Evolutionary conservation across 1,140 invertebrate species (phyloP), one percentile per base, ranked within the genome.

Genomic region (Orussus abietinus): DNA sequence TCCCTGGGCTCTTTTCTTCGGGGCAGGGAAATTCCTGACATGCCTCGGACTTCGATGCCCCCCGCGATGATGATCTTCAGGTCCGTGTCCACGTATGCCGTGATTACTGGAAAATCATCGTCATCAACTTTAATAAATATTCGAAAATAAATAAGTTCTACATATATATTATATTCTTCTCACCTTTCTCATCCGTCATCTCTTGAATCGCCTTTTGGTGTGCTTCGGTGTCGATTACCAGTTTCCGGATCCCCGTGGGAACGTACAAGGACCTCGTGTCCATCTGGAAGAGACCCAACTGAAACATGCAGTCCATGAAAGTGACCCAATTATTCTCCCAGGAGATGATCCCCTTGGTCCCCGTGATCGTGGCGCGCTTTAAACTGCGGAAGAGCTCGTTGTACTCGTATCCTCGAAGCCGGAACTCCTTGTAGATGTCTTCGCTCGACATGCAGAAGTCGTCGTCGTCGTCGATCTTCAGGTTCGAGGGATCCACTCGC

Each of bases 261-360:
- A 94, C 78, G 57, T 82, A 79, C 1, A 93, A 77, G 6, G 79
- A 76, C 36, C 85, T 63, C 0, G 81, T 81, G 49, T 87, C 82
- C 28, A 80, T 74, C 21, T 80, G 77, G 4, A 92, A 59, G 29
- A 93, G 82, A 45, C 84, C 81, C 41, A 92, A 79, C 66, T 94
- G 91, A n/a, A 94, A 69, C 80, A 94, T 84, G 13, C 84, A 88
- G 69, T 94, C 91, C 75, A 94, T 80, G 67, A 92, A 93, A 1
- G 88, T 78, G 1, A 91, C 81, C 88, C 88, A 94, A 63, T 92
- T 90, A 51, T 83, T 82, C 55, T 49, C 11, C 79, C 81, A 54
- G n/a, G 19, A 13, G 9, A 54, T 38, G 6, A 32, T n/a, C 3
- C 40, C 51, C 9, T 13, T 19, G n/a, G 10, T 10, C 1, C 38